phyloP scores from a whole-genome alignment of 2,888 invertebrate species.

The Therioaphis trifolii region DNA sequence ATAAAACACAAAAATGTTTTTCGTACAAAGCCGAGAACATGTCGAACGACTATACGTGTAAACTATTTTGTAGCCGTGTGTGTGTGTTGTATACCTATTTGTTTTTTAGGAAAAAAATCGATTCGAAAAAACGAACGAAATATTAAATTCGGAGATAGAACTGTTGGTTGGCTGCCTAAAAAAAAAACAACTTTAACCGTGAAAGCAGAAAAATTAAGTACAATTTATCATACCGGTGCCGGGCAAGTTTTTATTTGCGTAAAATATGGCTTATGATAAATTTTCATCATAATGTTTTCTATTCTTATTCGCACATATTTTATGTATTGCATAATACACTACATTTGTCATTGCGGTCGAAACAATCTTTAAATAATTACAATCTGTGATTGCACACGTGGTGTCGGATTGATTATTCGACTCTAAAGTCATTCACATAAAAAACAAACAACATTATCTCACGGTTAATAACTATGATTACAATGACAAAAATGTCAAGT shows the following conservation, averaged over 20 bases:
- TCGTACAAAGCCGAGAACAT: no score
- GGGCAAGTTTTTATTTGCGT: background rate
- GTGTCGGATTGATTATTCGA: no score
- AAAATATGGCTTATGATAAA: background rate
- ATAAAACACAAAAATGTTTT: no score
- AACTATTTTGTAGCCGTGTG: no score
- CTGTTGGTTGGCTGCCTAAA: background rate
- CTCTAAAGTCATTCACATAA: no score
- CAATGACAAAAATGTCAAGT: no score
- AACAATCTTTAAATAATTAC: background rate
- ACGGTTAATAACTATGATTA: no score
- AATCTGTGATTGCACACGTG: no score
- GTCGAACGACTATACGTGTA: no score
- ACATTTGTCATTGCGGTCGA: background rate
- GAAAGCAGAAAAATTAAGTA: constrained; percentile 3
- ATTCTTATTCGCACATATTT: no score
- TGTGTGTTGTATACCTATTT: no score
- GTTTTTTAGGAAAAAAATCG: background rate
- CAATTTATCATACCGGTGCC: background rate
- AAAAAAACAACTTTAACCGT: background rate
- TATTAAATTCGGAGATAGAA: constrained; percentile 13
- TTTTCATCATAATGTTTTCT: background rate
- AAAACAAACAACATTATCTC: no score
- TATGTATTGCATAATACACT: background rate
- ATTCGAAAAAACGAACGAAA: background rate